These are phyloP conservation scores for Leucozona laternaria DNA, from an alignment of 2,888 invertebrate genomes.

Conservation along the genomic window DNA sequence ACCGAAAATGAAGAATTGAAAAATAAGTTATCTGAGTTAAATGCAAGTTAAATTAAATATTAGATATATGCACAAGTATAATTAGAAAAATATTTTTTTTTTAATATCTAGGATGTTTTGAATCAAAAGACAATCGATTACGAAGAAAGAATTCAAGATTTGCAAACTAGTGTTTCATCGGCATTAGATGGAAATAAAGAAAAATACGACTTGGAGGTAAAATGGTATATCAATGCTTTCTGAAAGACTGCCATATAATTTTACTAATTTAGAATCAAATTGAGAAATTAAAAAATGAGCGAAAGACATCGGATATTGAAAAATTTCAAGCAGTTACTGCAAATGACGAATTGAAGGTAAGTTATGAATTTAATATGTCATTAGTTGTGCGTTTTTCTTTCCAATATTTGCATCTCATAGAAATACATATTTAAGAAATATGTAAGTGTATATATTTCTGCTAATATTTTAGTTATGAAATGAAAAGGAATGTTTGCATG, in stretches of 20 bases:
- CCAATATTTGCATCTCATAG: too few relatives aligned
- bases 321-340: neutral
- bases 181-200: constrained; percentile 9
- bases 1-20: neutral
- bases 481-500: too few relatives aligned
- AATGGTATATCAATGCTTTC: neutral
- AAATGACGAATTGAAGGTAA: constrained; percentile 46
- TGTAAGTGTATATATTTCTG: too few relatives aligned
- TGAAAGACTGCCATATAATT: too few relatives aligned
- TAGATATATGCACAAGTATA: neutral
- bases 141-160: constrained; percentile 18
- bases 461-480: too few relatives aligned
- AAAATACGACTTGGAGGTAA: constrained; percentile 40
- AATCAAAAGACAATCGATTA: constrained; percentile 5
- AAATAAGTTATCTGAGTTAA: neutral
- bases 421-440: too few relatives aligned
- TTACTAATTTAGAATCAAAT: constrained; percentile 20
- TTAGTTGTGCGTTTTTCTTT: too few relatives aligned
- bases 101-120: neutral
- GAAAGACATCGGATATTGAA: constrained; percentile 2
- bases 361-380: neutral
- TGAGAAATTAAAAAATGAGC: neutral
- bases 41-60: neutral
- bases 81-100: neutral
- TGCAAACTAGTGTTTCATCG: constrained; percentile 4